Conservation (phyloP, 2,888 invertebrate genomes). For the Drosophila setosimentum region DNA sequence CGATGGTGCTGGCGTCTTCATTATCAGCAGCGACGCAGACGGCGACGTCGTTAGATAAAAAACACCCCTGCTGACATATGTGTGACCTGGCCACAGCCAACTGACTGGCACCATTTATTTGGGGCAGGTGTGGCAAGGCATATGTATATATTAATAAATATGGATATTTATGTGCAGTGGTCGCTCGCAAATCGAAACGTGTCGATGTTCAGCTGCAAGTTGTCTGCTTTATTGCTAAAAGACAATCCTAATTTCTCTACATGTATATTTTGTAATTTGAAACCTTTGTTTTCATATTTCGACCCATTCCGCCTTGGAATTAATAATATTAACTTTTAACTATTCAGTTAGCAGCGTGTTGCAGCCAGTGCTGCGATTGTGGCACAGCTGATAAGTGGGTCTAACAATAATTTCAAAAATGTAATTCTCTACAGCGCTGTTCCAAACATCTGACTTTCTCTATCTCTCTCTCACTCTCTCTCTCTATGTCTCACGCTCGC, state of each 20-base stretch:
- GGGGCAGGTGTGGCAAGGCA: conserved; percentile 36
- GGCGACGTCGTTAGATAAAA: conserved; percentile 63
- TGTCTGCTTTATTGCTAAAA: not conserved
- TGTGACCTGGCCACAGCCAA: conserved; percentile 16
- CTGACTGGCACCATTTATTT: conserved; percentile 14
- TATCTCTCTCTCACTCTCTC: not conserved
- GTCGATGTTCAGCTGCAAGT: not conserved
- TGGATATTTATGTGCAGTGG: not conserved
- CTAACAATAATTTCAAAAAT: conserved; percentile 54
- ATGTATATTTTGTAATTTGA: not conserved
- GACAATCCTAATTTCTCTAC: no score
- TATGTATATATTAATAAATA: conserved; percentile 10
- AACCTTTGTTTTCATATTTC: conserved; percentile 1
- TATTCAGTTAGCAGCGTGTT: conserved; percentile 23
- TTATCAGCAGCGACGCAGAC: conserved; percentile 69
- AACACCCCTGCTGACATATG: conserved; percentile 17
- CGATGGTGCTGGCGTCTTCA: conserved; percentile 82
- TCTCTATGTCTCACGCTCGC: not conserved
- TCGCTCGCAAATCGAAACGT: not conserved
- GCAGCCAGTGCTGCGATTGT: conserved; percentile 31
- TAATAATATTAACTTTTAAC: conserved; percentile 47
- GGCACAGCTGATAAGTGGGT: conserved; percentile 47
- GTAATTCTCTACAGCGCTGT: conserved; percentile 34
- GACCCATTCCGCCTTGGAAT: conserved; percentile 14
- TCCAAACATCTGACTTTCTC: conserved; percentile 2